Conservation (phyloP, 1,140 invertebrate genomes). For the Ridgeia piscesae region DNA sequence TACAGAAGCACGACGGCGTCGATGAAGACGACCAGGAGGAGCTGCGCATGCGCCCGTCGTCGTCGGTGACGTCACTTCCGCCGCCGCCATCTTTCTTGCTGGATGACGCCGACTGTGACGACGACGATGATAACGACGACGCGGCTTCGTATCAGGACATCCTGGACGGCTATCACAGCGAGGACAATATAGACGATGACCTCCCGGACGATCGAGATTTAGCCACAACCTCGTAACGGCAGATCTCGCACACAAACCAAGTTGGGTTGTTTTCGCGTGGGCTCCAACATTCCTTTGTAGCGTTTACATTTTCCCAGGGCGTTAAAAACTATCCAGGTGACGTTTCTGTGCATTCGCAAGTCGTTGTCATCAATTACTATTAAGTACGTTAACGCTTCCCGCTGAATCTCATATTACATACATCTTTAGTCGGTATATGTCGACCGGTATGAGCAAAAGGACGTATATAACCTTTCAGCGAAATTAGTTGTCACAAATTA, state of each 20-base stretch:
- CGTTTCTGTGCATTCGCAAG: too few relatives aligned
- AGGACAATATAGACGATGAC: slow-evolving; percentile 25
- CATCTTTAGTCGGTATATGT: too few relatives aligned
- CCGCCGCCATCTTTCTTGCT: slow-evolving; percentile 21
- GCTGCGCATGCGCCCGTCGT: background rate
- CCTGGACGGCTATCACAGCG: slow-evolving; percentile 29
- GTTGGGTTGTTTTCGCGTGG: background rate
- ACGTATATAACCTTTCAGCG: too few relatives aligned
- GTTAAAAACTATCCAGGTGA: too few relatives aligned
- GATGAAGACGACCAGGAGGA: background rate
- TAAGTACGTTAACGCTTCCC: too few relatives aligned
- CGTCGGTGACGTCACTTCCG: slow-evolving; percentile 17
- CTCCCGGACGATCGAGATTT: background rate
- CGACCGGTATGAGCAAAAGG: too few relatives aligned
- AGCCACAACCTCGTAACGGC: background rate
- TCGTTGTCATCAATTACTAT: too few relatives aligned
- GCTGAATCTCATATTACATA: too few relatives aligned
- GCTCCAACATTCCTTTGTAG: background rate
- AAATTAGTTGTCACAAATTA: too few relatives aligned
- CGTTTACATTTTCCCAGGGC: too few relatives aligned
- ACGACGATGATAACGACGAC: background rate
- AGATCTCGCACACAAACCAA: background rate
- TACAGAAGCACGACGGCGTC: background rate
- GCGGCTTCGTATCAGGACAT: slow-evolving; percentile 19
- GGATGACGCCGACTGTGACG: background rate